phyloP scores from a whole-genome alignment of 2,113 vertebrate species.

The Colaptes auratus region DNA sequence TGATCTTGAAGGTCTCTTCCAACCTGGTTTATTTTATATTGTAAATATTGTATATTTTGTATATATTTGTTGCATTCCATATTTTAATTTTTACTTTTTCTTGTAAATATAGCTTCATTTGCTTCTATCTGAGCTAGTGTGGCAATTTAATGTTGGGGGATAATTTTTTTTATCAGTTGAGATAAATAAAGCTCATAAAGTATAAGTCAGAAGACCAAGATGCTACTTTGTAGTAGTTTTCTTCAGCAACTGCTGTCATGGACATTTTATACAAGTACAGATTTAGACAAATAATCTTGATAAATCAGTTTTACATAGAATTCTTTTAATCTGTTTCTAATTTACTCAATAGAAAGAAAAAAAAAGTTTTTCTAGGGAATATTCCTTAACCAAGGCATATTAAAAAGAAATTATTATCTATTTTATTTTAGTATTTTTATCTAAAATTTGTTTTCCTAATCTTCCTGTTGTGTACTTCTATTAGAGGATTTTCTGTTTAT shows the following conservation, averaged over 20 bases:
- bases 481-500: neutral
- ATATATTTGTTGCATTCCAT: too few relatives aligned
- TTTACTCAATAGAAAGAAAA: neutral
- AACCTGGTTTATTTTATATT: too few relatives aligned
- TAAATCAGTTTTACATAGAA: neutral
- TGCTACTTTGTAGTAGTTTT: neutral
- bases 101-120: too few relatives aligned
- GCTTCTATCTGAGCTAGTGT: too few relatives aligned
- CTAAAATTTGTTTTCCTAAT: neutral
- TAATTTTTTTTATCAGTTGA: slow-evolving; percentile 8
- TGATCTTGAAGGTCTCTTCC: too few relatives aligned
- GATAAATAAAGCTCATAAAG: neutral
- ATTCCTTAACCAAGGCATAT: neutral
- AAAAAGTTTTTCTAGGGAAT: neutral
- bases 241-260: neutral
- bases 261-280: neutral
- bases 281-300: neutral
- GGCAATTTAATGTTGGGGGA: too few relatives aligned
- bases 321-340: neutral
- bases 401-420: neutral
- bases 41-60: too few relatives aligned
- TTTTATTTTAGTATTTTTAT: neutral
- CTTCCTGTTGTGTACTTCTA: neutral
- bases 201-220: neutral
- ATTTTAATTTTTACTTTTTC: too few relatives aligned